Evolutionary conservation across 2,113 vertebrate genomes (phyloP).

Genomic region (Dicerorhinus sumatrensis): DNA sequence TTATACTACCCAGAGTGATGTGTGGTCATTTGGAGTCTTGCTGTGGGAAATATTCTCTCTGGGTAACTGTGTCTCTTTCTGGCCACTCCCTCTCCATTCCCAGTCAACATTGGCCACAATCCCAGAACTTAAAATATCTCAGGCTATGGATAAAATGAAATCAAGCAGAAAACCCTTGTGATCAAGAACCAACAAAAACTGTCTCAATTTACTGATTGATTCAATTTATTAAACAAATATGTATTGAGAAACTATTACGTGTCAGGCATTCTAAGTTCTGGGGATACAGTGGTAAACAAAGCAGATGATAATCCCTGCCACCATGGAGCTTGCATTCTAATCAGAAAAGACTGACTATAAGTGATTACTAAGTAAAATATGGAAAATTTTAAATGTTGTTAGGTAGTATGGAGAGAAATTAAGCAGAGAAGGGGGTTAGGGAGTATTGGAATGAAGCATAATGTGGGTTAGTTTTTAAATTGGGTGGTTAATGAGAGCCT

Average conservation of each 20-base stretch:
- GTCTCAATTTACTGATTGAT: background rate
- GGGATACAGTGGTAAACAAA: too few relatives aligned
- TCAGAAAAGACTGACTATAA: too few relatives aligned
- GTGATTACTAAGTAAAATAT: background rate
- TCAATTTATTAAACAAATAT: background rate
- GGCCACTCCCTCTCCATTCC: background rate
- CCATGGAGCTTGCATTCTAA: background rate
- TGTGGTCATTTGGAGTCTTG: conserved; percentile 97
- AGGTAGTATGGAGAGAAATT: too few relatives aligned
- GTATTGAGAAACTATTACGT: background rate
- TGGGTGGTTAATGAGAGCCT: too few relatives aligned
- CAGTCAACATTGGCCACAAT: background rate
- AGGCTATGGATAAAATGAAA: background rate
- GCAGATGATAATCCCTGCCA: background rate
- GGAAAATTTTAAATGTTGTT: background rate
- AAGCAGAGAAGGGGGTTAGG: too few relatives aligned
- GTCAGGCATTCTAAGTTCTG: background rate
- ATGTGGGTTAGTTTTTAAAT: too few relatives aligned
- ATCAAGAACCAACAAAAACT: background rate
- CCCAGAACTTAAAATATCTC: background rate
- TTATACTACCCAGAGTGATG: conserved; percentile 96
- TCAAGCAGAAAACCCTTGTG: background rate
- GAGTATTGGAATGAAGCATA: too few relatives aligned
- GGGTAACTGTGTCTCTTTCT: conserved; percentile 87
- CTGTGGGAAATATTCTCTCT: conserved; percentile 98